Evolutionary conservation across 2,113 vertebrate genomes (phyloP), one percentile per base, ranked within the genome.

Genomic region (Castor canadensis): DNA sequence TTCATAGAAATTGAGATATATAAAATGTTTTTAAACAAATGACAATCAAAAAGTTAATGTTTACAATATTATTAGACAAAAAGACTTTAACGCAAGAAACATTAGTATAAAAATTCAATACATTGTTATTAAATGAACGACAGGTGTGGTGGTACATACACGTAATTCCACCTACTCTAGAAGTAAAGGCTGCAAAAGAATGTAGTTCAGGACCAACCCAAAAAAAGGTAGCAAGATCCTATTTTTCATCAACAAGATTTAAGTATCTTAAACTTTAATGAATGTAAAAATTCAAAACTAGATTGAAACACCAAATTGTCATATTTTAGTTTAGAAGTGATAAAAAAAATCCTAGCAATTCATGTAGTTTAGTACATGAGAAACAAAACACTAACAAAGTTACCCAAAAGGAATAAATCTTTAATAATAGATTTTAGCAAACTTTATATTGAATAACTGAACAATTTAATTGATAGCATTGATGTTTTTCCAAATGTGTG

Each of bases 341-440:
- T 45, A 2, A 72, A 38, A 1, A 43, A 64, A n/a, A n/a, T n/a
- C n/a, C 4, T 75, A 5, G 20, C 9, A 73, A 40, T 69, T 89
- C 24, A 83, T 75, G 54, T 43, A 71, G 22, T 32, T 76, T 9
- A 89, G 24, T 43, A 20, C 9, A 87, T 40, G 35, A 45, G 8
- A 43, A 90, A 71, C 32, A 82, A 86, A 95, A 90, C 66, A 45
- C 17, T 92, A 80, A 89, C 20, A 71, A 54, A 47, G 38, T 77
- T 72, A 35, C 3, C 11, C 3, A 87, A 38, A 38, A 10, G 43
- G 71, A 2, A 28, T 87, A 71, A 82, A 72, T 86, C 17, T 38
- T 1, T 67, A 49, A 24, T n/a, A 43, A 9, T 15, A 35, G 17
- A 62, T 49, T 71, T 93, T 72, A 58, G 56, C 30, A 89, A 89